Evolutionary conservation across 2,113 vertebrate species (phyloP).

Genomic region (Hypocryptadius cinnamomeus): DNA sequence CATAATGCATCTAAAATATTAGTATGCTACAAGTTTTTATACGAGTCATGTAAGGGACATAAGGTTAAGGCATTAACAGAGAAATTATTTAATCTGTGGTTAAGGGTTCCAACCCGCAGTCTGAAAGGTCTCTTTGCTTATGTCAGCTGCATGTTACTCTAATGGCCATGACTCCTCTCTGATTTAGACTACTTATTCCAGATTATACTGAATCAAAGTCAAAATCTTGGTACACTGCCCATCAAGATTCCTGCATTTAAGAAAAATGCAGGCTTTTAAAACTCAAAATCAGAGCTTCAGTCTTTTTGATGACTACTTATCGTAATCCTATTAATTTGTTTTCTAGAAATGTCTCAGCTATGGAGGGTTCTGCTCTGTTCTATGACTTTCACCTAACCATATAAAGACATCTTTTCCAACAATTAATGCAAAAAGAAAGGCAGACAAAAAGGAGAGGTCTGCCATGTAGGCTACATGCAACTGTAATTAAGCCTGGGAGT

Average conservation of each 20-base stretch:
- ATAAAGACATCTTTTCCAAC: not conserved
- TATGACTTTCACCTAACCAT: not conserved
- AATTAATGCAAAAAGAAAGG: not conserved
- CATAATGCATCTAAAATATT: not conserved
- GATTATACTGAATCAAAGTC: not conserved
- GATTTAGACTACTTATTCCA: not conserved
- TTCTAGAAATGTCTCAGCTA: not conserved
- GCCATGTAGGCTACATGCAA: not conserved
- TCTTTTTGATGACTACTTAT: not conserved
- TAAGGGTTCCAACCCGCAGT: not conserved
- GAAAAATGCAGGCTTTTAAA: not conserved
- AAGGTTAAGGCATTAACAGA: not conserved
- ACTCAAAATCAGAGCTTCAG: not conserved
- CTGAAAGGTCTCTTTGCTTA: not conserved
- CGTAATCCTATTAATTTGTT: not conserved
- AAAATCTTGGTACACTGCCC: not conserved
- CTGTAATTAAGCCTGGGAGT: constrained; percentile 30
- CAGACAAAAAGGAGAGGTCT: not conserved
- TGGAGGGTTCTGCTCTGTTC: not conserved
- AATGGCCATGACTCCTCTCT: not conserved
- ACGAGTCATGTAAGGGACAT: not conserved
- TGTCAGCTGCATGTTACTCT: not conserved
- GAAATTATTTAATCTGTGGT: not conserved
- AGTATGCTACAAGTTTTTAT: not conserved
- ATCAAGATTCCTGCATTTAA: not conserved